Base-by-base conservation (phyloP, 2,888 invertebrate species). In the Acanthococcus lagerstroemiae region DNA sequence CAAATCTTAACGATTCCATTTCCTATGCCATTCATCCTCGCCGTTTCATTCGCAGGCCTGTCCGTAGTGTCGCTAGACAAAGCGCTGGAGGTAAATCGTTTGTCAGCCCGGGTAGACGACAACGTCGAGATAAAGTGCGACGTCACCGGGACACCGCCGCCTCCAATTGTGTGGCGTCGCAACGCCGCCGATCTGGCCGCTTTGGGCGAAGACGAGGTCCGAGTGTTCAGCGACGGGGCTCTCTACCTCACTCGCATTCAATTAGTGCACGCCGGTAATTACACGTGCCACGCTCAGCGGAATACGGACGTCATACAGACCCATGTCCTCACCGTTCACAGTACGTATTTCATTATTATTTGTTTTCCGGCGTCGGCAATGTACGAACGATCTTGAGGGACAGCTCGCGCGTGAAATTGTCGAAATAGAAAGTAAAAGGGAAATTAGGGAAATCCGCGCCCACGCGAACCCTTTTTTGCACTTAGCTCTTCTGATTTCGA, bases 81-180 rank as follows among this genome's bases (percentile, higher is more conserved):
- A 73, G 83, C 84, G 22, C 77, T 87, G 65, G 84, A 85, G 74
- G 81, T 83, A 58, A 86, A 86, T 74, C 83, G 83, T 71, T 79
- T 87, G 67, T 81, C 84, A 30, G 86, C 86, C 3, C 79, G 85
- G 56, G 84, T 86, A 19, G 86, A 85, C 26, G 87, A 87, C 75
- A 87, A 87, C 74, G 83, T 88, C 60, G 87, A 87, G 76, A 83
- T 88, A 71, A 86, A 85, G 74, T 88, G 88, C 75, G 87, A 87
- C 75, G 84, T 87, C 56, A 83, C 82, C 24, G 85, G 85, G 17
- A 83, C 83, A 21, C 85, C 86, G 15, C 81, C 83, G 6, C 83
- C 84, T 2, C 84, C 84, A 17, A 82, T 87, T 61, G 81, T 87
- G 54, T 88, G 88, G 88, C 79, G 82, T 68, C 79, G 87, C 68